Evolutionary conservation across 2,888 invertebrate genomes (phyloP), one percentile per base, ranked within the genome.

Genomic region (Eupeodes luniger): DNA sequence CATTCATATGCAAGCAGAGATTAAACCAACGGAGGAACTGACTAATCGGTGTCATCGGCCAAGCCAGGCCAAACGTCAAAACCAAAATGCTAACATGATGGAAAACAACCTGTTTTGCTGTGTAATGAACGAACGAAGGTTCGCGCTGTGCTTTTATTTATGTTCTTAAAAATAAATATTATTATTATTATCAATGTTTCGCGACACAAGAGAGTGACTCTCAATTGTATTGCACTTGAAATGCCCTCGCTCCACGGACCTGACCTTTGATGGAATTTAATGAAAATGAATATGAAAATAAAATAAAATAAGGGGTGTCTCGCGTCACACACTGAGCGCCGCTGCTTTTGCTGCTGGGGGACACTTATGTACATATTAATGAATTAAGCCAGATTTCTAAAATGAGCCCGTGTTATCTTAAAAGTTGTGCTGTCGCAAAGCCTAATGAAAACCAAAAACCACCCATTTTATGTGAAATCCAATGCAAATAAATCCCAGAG

Each of bases 221-320:
- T 47, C 47, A 82, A 86, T 86, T 64, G 59, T 10, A 79, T 76
- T 86, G 79, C 82, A 82, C 86, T 86, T 86, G 82, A 79, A 79
- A 82, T 86, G 82, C 77, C 77, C 83, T 80, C 62, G 36, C 44
- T 34, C 4, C 36, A 70, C 12, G 72, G 76, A 83, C 40, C 70
- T 72, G 76, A 75, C 75, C 78, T 79, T 64, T 57, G 16, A 51
- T 64, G 62, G 61, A 62, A 70, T n/a, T 36, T 51, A 49, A 47
- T 51, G 44, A 59, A 47, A 16, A 55, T 49, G 75, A 66, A 49
- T 12, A 36, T 7, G 27, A 34, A 9, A 40, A 62, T 14, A 44
- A 9, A 40, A 62, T 14, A 44, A 75, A 82, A 76, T 75, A 77
- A 74, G 83, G 87, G 83, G 87, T 87, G 80, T 83, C 47, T 47